Percentiles rank a stretch among this genome's conserved stretches.
phyloP scores from a whole-genome alignment of 2,888 invertebrate genomes.

The Orthonevra nobilis region DNA sequence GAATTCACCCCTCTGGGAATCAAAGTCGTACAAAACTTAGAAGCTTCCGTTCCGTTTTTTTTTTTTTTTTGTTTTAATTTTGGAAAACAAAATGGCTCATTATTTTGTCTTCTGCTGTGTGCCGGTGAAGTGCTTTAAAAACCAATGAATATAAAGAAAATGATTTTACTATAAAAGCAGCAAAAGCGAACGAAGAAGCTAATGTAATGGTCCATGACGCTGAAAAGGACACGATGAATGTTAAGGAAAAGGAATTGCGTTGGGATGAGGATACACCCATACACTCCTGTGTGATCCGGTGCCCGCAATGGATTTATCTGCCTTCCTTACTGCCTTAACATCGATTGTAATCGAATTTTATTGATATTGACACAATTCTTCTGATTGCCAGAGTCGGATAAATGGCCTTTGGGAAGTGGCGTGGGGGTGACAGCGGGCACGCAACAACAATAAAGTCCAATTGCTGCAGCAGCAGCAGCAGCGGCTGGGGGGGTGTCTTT shows the following conservation, averaged over 20 bases:
- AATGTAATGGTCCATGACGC: constrained; percentile 66
- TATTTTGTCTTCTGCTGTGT: constrained; percentile 30
- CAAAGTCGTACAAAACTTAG: constrained; percentile 6
- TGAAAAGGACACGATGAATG: constrained; percentile 29
- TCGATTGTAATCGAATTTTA: constrained; percentile 80
- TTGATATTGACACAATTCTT: constrained; percentile 80
- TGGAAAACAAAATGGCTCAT: constrained; percentile 35
- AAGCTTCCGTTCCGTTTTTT: constrained; percentile 34
- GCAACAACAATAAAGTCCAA: constrained; percentile 51
- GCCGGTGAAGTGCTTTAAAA: constrained; percentile 41
- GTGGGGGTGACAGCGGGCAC: constrained; percentile 17
- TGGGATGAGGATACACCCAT: constrained; percentile 14
- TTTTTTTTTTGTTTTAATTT: too few species aligned
- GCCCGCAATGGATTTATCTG: constrained; percentile 54
- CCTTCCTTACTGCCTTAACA: constrained; percentile 50
- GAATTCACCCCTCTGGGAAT: too few species aligned
- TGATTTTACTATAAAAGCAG: constrained; percentile 58
- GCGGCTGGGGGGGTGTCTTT: constrained; percentile 24
- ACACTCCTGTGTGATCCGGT: constrained; percentile 35
- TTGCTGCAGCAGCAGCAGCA: constrained; percentile 8
- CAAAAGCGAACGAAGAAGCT: constrained; percentile 42
- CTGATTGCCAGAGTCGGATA: constrained; percentile 78
- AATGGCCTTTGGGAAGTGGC: constrained; percentile 68
- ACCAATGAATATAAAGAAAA: constrained; percentile 66
- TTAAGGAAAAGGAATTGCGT: constrained; percentile 38